Evolutionary conservation across 2,888 invertebrate species (phyloP), one percentile per base, ranked within the genome.

Genomic region (Gerris lacustris): DNA sequence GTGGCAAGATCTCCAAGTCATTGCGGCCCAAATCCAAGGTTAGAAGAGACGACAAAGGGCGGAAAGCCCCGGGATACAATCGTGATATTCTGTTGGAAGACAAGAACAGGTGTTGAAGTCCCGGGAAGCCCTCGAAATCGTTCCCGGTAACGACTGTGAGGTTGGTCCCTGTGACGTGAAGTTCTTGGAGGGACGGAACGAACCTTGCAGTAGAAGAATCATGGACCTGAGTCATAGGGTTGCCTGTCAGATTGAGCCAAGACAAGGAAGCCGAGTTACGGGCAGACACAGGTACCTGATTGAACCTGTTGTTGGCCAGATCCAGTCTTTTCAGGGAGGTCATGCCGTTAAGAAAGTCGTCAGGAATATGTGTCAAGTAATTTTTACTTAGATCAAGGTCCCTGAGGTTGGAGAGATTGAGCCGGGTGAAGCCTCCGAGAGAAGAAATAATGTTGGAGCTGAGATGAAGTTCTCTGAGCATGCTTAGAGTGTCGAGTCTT

Each of bases 21-120:
- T 94, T 94, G 76, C 88, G 84, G 75, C 91, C 90, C 74, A 94
- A 82, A 80, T 94, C 92, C 71, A 95, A 83, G 11, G 88, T 88
- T 71, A 90, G 83, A 73, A 95, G 83, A 79, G 88, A 88, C 66
- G 88, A 86, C 47, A 93, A 82, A 76, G 87, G 88, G 69, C 87
- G 86, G 79, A 95, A 93, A 69, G 94, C 92, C 63, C 92, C 90
- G 0, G 94, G 92, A 4, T 92, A 91, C 73, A 95, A 86, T 73
- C 90, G 83, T 17, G 88, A 87, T 75, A 93, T 89, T 72, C 86
- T 83, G 80, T 93, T 93, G 76, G 85, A 85, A 63, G 86, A 84
- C 76, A 93, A 81, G 78, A 87, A 87, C 71, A 93, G 83, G 77
- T 88, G 90, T 78, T 90, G 86, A 55, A 93, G 81, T 0, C 88